Conservation (phyloP, 92 coral and sea anemone species). For the Phenganax stokvisi region DNA sequence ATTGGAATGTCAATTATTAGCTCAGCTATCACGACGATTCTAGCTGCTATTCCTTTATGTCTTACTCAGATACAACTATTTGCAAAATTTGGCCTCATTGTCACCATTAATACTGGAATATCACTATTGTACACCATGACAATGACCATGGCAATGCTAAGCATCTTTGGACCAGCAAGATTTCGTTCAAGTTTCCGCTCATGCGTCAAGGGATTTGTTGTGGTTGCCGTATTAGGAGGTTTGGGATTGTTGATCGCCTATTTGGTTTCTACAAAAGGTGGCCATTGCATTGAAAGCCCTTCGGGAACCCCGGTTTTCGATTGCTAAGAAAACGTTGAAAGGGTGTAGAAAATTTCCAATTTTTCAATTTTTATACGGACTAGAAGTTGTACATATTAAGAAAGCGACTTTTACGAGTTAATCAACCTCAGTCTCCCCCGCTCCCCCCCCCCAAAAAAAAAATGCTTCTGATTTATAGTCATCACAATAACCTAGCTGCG, state of each 20-base stretch:
- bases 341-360: too few relatives aligned
- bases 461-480: too few relatives aligned
- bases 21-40: slow-evolving; percentile 86
- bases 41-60: slow-evolving; percentile 86
- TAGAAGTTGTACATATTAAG: too few relatives aligned
- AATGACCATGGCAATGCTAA: slow-evolving; percentile 68
- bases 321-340: background rate
- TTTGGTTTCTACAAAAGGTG: slow-evolving; percentile 52
- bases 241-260: slow-evolving; percentile 46
- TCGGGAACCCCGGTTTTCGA: slow-evolving; percentile 69
- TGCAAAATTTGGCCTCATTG: slow-evolving; percentile 93
- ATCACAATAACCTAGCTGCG: too few relatives aligned
- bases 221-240: slow-evolving; percentile 36
- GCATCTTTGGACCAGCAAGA: slow-evolving; percentile 66
- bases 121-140: slow-evolving; percentile 78
- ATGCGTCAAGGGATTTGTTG: slow-evolving; percentile 42
- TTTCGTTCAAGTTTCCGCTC: slow-evolving; percentile 56
- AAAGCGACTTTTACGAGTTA: too few relatives aligned
- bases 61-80: slow-evolving; percentile 84
- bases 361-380: too few relatives aligned
- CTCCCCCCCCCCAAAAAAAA: too few relatives aligned
- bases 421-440: too few relatives aligned
- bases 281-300: slow-evolving; percentile 74
- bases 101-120: slow-evolving; percentile 87
- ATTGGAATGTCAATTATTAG: slow-evolving; percentile 91